A percentile compares a stretch with the other conserved stretches of the same genome.
phyloP scores from a whole-genome alignment of 2,113 vertebrate species.

The Colaptes auratus region DNA sequence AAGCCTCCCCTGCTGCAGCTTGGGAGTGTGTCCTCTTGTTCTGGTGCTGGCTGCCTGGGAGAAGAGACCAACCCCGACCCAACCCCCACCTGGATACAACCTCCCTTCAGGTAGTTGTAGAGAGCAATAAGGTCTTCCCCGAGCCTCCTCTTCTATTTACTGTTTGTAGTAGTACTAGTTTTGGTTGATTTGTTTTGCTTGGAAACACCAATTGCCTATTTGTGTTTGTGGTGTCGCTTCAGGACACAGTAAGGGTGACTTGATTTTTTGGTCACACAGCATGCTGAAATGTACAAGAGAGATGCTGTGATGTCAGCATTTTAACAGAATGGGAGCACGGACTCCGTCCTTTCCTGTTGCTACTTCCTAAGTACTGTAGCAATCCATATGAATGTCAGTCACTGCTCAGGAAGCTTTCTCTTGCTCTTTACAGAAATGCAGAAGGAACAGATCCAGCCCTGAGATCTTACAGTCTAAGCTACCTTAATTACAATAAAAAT shows the following conservation, averaged over 20 bases:
- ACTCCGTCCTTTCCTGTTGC: neutral
- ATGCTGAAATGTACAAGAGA: neutral
- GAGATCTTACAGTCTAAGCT: neutral
- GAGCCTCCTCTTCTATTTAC: neutral
- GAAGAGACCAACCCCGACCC: too few species aligned
- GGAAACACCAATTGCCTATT: neutral
- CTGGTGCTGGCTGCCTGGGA: too few species aligned
- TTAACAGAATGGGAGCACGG: neutral
- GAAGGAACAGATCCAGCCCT: neutral
- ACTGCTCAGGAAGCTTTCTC: neutral
- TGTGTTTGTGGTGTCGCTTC: neutral
- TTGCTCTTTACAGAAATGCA: neutral
- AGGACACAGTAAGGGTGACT: neutral
- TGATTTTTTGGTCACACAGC: neutral
- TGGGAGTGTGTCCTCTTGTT: too few species aligned
- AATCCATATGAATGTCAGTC: neutral
- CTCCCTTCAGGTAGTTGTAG: too few species aligned
- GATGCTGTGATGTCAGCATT: neutral
- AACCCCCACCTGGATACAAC: too few species aligned
- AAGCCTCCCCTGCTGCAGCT: too few species aligned
- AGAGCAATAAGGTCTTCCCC: too few species aligned
- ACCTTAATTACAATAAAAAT: neutral
- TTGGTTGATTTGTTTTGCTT: neutral
- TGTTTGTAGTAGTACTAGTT: neutral
- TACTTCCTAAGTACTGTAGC: neutral